Percentiles rank a stretch among this genome's conserved stretches.
phyloP scores from a whole-genome alignment of 2,797 vertebrate genomes.

The Rhodeus uyekii region DNA sequence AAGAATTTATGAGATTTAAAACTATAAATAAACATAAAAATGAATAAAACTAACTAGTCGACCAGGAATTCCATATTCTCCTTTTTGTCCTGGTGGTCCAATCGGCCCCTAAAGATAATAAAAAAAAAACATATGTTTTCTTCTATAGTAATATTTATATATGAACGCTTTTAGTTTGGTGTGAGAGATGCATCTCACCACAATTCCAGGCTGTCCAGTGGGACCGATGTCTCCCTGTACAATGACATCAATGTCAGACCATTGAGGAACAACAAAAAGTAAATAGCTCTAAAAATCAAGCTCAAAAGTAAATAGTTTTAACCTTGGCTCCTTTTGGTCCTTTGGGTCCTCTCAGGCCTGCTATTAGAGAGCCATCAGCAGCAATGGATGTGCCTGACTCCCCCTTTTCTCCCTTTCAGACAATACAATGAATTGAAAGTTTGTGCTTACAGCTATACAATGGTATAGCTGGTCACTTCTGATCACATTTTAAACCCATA shows the following conservation, averaged over 20 bases:
- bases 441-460: too few relatives aligned
- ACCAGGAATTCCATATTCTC: conserved; percentile 91
- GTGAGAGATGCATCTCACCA: conserved; percentile 60
- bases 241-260: neutral
- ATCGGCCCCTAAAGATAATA: conserved; percentile 80
- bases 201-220: conserved; percentile 69
- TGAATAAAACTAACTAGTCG: conserved; percentile 77
- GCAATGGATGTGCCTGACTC: conserved; percentile 85
- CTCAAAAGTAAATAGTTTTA: neutral
- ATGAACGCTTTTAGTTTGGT: neutral
- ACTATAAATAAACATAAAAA: neutral
- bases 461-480: neutral
- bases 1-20: conserved; percentile 1
- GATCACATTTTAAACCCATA: conserved; percentile 59
- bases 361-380: conserved; percentile 79
- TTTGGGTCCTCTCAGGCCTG: conserved; percentile 69
- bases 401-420: conserved; percentile 88
- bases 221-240: conserved; percentile 83
- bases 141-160: neutral
- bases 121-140: conserved; percentile 10
- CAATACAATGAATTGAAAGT: conserved; percentile 3
- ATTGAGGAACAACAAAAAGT: neutral
- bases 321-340: conserved; percentile 82
- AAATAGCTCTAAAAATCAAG: too few relatives aligned
- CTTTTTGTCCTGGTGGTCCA: conserved; percentile 87